Evolutionary conservation across 2,113 vertebrate species (phyloP), one percentile per base, ranked within the genome.

Genomic region (Scomber japonicus): DNA sequence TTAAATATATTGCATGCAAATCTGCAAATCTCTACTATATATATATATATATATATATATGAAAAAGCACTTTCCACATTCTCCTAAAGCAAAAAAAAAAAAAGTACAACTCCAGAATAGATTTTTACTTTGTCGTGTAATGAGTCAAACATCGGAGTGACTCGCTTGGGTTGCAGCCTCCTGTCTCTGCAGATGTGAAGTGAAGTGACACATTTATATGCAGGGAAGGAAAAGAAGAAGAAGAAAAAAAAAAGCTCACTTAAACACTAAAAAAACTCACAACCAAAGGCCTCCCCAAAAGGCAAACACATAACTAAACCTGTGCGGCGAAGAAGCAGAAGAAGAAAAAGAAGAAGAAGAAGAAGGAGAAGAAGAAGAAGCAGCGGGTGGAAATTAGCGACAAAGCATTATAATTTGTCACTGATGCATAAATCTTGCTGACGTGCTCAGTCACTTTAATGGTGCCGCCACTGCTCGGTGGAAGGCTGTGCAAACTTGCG

Each of bases 391-490:
- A 91, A 94, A 93, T 94, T 94, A 94, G 90, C 92, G 82, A 88
- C 90, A 93, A 87, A 97, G 95, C 96, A 96, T 98, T 97, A 97
- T 96, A 97, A 97, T 98, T 97, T 98, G 97, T 98, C 97, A 98
- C 96, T 96, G 97, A 96, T 97, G 96, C 97, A 99, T 99, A 98
- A 99, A 99, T 99, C 98, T 98, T 97, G 96, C 97, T 98, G 98
- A 99, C 97, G 96, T 97, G 96, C 97, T 97, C 96, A 96, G 96
- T 98, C 97, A 97, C 96, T 96, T 96, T 99, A 98, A 98, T 99
- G 97, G 97, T 94, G 94, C 85, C 94, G 95, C 95, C 96, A 96
- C 97, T 97, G 96, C 96, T 96, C 78, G 78, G 90, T 82, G 88
- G 96, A 98, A 97, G 97, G 96, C 97, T 98, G 97, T 97, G 97